Evolutionary conservation across 1,140 invertebrate genomes (phyloP).

Genomic region (Drosophila lacteicornis): DNA sequence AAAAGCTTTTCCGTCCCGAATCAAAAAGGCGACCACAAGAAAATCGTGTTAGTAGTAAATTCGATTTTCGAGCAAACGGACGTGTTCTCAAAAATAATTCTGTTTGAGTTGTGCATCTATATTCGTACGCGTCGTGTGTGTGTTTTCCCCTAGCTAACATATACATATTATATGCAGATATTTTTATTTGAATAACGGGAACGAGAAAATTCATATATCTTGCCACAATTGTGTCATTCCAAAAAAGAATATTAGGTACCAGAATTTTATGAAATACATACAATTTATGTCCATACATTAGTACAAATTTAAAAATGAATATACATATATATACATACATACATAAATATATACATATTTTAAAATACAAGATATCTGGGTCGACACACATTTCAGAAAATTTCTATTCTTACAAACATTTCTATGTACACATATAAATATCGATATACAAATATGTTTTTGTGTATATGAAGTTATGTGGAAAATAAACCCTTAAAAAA

Average conservation of each 20-base stretch:
- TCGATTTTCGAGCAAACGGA: constrained; percentile 67
- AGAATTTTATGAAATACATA: background rate
- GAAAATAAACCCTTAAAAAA: background rate
- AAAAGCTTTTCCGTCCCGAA: constrained; percentile 44
- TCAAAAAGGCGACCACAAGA: constrained; percentile 23
- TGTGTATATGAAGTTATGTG: background rate
- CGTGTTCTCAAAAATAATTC: constrained; percentile 35
- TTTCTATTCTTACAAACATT: background rate
- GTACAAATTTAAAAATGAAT: background rate
- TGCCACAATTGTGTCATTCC: constrained; percentile 25
- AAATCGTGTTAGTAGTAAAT: constrained; percentile 64
- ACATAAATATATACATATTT: constrained; percentile 1
- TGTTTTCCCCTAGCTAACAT: constrained; percentile 28
- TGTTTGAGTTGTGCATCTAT: constrained; percentile 4
- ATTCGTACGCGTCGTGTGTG: constrained; percentile 27
- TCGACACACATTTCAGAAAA: constrained; percentile 28
- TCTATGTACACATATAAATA: constrained; percentile 9
- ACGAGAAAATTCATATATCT: constrained; percentile 15
- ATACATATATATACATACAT: constrained; percentile 1
- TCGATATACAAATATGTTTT: constrained; percentile 1
- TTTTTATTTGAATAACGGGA: constrained; percentile 28
- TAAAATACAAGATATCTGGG: constrained; percentile 14
- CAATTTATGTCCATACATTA: constrained; percentile 9
- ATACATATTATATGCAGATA: constrained; percentile 40
- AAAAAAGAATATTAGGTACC: constrained; percentile 9